Conservation (phyloP, 2,113 vertebrate genomes). For the Acrocephalus arundinaceus region DNA sequence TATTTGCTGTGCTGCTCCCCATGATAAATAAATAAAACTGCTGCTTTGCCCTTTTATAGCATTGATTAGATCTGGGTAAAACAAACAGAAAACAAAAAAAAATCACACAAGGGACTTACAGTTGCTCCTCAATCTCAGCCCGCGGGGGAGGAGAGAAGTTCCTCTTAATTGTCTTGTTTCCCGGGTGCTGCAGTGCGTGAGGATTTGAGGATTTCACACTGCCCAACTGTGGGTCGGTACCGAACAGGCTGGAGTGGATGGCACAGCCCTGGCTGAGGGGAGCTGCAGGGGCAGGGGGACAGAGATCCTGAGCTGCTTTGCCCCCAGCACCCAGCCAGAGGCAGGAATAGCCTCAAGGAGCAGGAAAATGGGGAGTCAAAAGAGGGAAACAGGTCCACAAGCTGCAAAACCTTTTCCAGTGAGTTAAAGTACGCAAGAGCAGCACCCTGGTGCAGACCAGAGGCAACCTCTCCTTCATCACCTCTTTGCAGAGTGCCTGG, state of each 20-base stretch:
- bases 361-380: not conserved
- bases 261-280: not conserved
- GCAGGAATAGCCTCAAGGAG: not conserved
- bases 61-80: conserved; percentile 1
- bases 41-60: not conserved
- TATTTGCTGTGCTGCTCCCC: not conserved
- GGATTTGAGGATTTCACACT: not conserved
- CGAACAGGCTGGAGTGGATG: too few relatives aligned
- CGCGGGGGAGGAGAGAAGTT: not conserved
- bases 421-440: not conserved
- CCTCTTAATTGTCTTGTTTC: not conserved
- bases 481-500: not conserved
- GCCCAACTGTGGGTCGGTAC: fast-evolving
- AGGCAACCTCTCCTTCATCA: not conserved
- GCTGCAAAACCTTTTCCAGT: not conserved
- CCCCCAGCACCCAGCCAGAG: not conserved
- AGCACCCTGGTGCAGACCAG: fast-evolving
- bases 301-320: not conserved
- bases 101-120: not conserved
- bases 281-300: not conserved
- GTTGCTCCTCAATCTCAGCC: not conserved
- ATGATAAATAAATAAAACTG: not conserved
- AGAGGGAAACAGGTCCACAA: not conserved
- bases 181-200: not conserved
- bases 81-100: not conserved